Base-by-base conservation (phyloP, 2,797 vertebrate species). In the Parauchenoglanis ngamensis region DNA sequence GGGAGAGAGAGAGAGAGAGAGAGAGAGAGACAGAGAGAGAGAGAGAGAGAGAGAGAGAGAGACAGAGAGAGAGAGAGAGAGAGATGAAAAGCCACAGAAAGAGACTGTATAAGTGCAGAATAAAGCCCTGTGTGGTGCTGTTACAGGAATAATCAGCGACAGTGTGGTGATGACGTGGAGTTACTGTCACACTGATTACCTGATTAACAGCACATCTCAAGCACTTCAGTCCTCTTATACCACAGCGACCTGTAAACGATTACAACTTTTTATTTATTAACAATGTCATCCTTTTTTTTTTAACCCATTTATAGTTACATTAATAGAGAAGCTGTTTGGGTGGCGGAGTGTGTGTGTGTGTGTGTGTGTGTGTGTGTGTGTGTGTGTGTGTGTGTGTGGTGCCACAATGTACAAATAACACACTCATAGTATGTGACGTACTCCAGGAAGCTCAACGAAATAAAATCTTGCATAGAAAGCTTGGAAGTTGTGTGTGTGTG, bases 371-470 rank as follows among this genome's bases (percentile, higher is more conserved):
- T 63, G 61, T 63, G 61, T 8, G n/a, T 28, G n/a, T 70, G 35
- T 72, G 46, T 46, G 70, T 46, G 7, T 49, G 40, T 73, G 70
- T 46, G n/a, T 31, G 52, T 12, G 6, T 52, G 4, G 4, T 8
- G 49, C 73, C n/a, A 2, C 28, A 12, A 13, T 19, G 35, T 59
- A 7, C 12, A 35, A 35, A 57, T 35, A 35, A 56, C 17, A 75
- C 72, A 13, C 35, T 12, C 56, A 25, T 79, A 79, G 11, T 11
- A 40, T 54, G 75, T 7, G 23, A 49, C 8, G 0, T 59, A 25
- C 21, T 59, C 31, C 76, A 57, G 54, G 54, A 79, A 79, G 76
- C 76, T 79, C 76, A 35, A 79, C 54, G 23, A 57, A 79, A 79
- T 57, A 40, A 21, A 57, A 57, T 23, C 54, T 59, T 59, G 77